phyloP scores from a whole-genome alignment of 2,888 invertebrate species.

The Lasioglossum morio region DNA sequence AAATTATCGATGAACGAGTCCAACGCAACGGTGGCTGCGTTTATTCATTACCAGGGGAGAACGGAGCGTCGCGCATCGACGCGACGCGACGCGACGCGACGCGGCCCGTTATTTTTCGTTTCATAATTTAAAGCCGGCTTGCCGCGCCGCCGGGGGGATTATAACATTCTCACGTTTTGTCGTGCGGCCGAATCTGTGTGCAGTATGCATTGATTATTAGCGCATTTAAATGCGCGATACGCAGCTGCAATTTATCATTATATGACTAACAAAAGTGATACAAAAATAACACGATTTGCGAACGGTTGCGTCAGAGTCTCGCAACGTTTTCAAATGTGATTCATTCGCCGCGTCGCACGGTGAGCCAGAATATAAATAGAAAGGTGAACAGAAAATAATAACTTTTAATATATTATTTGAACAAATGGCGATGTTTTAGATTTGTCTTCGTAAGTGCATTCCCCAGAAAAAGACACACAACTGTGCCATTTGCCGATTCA shows the following conservation, averaged over 20 bases:
- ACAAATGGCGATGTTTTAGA: no score
- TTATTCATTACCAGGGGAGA: conserved; percentile 31
- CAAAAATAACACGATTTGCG: neutral
- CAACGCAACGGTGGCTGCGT: conserved; percentile 21
- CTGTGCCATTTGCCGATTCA: no score
- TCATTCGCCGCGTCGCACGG: neutral
- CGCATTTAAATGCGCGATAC: conserved; percentile 8
- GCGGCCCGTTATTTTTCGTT: conserved; percentile 26
- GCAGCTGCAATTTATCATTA: neutral
- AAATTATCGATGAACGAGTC: conserved; percentile 20
- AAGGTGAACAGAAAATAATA: no score
- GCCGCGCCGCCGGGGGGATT: neutral
- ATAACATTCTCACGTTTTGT: conserved; percentile 7
- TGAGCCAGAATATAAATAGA: no score
- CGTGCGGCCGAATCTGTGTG: neutral
- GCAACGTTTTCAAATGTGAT: conserved; percentile 28
- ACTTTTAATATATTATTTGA: no score
- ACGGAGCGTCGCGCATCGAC: no score
- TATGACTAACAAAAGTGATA: neutral
- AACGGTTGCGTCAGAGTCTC: neutral
- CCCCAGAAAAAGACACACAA: no score
- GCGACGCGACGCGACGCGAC: neutral
- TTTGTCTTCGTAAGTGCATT: no score
- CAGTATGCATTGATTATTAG: conserved; percentile 12
- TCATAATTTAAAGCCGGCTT: conserved; percentile 3